Evolutionary conservation across 2,113 vertebrate species (phyloP), one percentile per base, ranked within the genome.

Genomic region (Pteropus alecto): DNA sequence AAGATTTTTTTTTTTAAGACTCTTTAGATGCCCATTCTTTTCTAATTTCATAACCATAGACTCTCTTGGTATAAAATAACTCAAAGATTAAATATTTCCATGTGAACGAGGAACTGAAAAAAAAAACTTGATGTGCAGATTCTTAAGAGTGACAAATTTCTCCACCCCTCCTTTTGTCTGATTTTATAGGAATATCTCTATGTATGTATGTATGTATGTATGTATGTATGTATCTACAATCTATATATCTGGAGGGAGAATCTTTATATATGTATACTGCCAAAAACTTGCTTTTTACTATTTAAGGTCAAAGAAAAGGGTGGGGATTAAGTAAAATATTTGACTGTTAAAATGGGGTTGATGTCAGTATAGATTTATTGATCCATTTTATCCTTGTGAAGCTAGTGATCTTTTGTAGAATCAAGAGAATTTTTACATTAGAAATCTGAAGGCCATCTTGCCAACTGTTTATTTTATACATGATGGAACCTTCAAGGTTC

Each of bases 391-490:
- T 70, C 85, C 46, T 91, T 96, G 58, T 82, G 60, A 93, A 61
- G 77, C 35, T 46, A 60, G 38, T 61, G 76, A 95, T 93, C n/a
- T 93, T 87, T 88, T 78, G 43, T 85, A 83, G 61, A 78, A 85
- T 91, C 56, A 70, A 43, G 54, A 8, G 30, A 90, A 76, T 95
- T 90, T 93, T 90, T 95, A 65, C 71, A 73, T 81, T 68, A 81
- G 60, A 97, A 94, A 90, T 91, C 85, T 90, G 67, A 91, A 94
- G 82, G 88, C 19, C 33, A 18, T 86, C 88, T 97, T 90, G 67
- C 61, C 78, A 73, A 61, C 43, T 85, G 77, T 60, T 95, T 95
- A 94, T 91, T 96, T 97, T 82, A 94, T 60, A 85, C 61, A 82
- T 11, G 71, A 82, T 86, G 46, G 56, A 96, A 96, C 2, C 21